Conservation (phyloP, 2,888 invertebrate genomes). For the Itoplectis maculator region DNA sequence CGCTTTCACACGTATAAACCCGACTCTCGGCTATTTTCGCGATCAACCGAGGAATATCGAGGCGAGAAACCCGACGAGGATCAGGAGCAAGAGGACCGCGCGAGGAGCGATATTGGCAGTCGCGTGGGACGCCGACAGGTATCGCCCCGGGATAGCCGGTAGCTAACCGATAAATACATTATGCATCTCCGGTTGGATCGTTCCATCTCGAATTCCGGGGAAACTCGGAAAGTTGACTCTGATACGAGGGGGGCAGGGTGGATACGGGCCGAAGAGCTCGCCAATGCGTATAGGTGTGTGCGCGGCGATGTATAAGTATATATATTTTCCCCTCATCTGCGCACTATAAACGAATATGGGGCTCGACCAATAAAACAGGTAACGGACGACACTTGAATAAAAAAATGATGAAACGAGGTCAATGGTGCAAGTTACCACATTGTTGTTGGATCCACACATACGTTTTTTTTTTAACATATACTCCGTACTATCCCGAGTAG, state of each 20-base stretch:
- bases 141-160: constrained; percentile 19
- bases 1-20: background rate
- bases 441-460: background rate
- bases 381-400: background rate
- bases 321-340: background rate
- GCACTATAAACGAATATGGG: constrained; percentile 11
- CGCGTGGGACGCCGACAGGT: constrained; percentile 1
- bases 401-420: background rate
- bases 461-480: background rate
- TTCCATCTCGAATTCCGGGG: constrained; percentile 11
- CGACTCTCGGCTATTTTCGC: constrained; percentile 3
- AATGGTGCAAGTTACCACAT: background rate
- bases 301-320: background rate
- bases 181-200: constrained; percentile 51
- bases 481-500: background rate
- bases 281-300: constrained; percentile 1
- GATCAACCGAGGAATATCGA: constrained; percentile 50
- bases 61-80: constrained; percentile 35
- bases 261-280: background rate
- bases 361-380: background rate
- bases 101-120: constrained; percentile 15
- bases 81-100: constrained; percentile 8
- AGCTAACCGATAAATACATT: constrained; percentile 63
- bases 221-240: background rate
- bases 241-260: background rate